Evolutionary conservation across 1,140 invertebrate species (phyloP).

Genomic region (Papilio machaon): DNA sequence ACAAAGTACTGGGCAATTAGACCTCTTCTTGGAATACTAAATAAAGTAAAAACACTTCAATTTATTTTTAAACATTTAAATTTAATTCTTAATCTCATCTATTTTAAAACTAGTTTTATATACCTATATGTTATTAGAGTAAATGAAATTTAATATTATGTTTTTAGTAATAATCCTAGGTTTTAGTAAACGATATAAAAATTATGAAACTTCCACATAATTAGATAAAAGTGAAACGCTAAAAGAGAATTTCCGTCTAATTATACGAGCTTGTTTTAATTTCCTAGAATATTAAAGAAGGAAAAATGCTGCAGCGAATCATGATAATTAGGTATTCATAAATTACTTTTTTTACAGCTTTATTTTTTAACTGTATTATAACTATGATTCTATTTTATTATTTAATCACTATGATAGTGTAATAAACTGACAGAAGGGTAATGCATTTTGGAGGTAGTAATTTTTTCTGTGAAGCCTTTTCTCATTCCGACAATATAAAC

Average conservation of each 20-base stretch:
- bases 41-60: too few relatives aligned
- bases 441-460: too few relatives aligned
- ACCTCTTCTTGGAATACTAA: too few relatives aligned
- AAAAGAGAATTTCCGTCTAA: conserved; percentile 21
- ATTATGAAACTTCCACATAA: conserved; percentile 4
- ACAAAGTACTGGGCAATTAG: too few relatives aligned
- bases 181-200: not conserved
- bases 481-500: too few relatives aligned
- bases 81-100: not conserved
- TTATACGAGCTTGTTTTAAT: conserved; percentile 20
- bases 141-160: not conserved
- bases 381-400: too few relatives aligned
- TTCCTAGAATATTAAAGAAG: not conserved
- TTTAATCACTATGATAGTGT: too few relatives aligned
- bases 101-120: too few relatives aligned
- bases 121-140: not conserved
- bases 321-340: conserved; percentile 19
- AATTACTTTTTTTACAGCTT: not conserved
- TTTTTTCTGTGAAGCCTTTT: too few relatives aligned
- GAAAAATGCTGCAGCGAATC: not conserved
- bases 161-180: not conserved
- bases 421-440: too few relatives aligned
- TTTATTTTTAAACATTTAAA: not conserved
- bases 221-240: not conserved
- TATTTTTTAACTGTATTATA: not conserved